Conservation (phyloP, 2,113 vertebrate genomes). For the Romanogobio albipinnatus region DNA sequence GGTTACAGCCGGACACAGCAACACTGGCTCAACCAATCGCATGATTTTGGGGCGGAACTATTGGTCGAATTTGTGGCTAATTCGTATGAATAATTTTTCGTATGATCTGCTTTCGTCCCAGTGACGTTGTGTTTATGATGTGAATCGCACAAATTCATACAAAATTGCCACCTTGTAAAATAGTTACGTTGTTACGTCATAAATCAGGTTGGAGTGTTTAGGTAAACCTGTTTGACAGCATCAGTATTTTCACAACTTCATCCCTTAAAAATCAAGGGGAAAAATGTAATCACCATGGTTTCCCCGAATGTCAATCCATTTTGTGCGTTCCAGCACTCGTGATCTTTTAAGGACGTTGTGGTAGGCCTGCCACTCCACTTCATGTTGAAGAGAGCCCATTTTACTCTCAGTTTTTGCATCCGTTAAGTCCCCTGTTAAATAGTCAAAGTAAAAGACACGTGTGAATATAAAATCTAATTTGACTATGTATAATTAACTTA, state of each 20-base stretch:
- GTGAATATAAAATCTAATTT: background rate
- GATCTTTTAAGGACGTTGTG: conserved; percentile 89
- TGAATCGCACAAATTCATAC: background rate
- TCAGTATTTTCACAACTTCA: background rate
- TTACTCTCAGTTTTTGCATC: conserved; percentile 91
- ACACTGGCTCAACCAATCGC: background rate
- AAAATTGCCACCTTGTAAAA: background rate
- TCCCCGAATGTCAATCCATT: conserved; percentile 95
- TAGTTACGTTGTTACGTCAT: background rate
- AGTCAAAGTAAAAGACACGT: background rate
- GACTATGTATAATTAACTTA: background rate
- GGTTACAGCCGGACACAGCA: background rate
- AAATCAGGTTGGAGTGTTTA: background rate
- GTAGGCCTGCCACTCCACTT: conserved; percentile 94
- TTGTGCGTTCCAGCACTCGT: conserved; percentile 89
- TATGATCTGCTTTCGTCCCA: background rate
- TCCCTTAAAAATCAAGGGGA: no score
- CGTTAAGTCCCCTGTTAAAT: conserved; percentile 88
- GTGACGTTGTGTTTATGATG: background rate
- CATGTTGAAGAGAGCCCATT: conserved; percentile 89
- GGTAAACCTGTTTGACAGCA: background rate
- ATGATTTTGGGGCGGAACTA: background rate
- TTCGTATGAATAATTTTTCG: background rate
- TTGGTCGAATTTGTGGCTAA: background rate
- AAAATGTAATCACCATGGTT: conserved; percentile 86